Percentiles rank a stretch among this genome's conserved stretches.
Evolutionary conservation across 2,113 vertebrate genomes (phyloP).

Genomic region (Morphnarchus princeps): DNA sequence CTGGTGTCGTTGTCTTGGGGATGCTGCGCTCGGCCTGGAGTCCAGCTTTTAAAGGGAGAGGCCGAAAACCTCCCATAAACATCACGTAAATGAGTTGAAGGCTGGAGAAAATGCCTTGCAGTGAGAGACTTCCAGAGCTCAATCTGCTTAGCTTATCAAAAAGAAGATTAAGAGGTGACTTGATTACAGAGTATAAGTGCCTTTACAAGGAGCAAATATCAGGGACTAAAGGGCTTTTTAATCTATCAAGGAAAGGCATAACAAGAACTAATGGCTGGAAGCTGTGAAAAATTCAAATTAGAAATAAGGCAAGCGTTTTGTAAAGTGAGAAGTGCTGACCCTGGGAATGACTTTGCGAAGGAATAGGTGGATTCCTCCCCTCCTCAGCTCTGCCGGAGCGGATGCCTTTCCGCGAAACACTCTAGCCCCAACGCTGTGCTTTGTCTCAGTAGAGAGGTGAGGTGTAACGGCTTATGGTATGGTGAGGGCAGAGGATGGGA

Average conservation of each 20-base stretch:
- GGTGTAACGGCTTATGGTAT: neutral
- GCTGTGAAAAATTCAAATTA: conserved; percentile 67
- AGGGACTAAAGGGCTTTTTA: conserved; percentile 66
- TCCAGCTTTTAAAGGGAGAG: neutral
- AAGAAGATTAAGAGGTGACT: conserved; percentile 69
- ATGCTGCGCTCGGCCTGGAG: neutral
- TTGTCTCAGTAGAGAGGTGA: neutral
- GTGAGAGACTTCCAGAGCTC: conserved; percentile 55
- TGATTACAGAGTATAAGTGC: conserved; percentile 68
- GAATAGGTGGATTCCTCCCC: conserved; percentile 45
- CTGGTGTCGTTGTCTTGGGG: rapidly evolving
- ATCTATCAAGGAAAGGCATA: conserved; percentile 61
- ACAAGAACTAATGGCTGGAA: conserved; percentile 64
- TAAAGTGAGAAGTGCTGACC: conserved; percentile 57
- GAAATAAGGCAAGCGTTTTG: conserved; percentile 49
- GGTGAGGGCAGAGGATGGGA: neutral
- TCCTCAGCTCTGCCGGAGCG: neutral
- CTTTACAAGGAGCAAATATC: conserved; percentile 65
- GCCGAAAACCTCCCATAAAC: conserved; percentile 26
- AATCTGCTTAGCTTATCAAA: conserved; percentile 69
- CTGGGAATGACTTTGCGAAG: neutral
- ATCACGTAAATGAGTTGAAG: conserved; percentile 48
- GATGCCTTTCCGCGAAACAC: neutral
- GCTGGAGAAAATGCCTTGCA: conserved; percentile 59
- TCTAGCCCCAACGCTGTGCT: neutral